These are phyloP conservation scores for Malurus cyaneus DNA, from an alignment of 2,113 vertebrate species.

Conservation along the genomic window DNA sequence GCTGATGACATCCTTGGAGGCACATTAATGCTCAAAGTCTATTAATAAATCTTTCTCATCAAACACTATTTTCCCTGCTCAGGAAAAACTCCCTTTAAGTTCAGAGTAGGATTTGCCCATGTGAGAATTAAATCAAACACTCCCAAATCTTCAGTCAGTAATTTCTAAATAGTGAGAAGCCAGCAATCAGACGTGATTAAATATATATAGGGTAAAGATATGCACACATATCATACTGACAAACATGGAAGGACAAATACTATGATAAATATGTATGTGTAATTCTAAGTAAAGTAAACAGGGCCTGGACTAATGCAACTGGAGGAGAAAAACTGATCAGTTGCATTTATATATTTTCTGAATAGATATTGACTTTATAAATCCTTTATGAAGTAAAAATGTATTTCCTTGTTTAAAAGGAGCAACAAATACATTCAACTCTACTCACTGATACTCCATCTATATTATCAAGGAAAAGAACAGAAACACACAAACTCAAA, in stretches of 20 bases:
- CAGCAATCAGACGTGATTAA: neutral
- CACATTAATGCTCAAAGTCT: neutral
- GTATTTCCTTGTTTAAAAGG: neutral
- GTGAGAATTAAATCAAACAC: neutral
- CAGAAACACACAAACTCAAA: neutral
- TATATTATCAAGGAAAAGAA: neutral
- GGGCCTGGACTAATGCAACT: neutral
- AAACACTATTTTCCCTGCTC: neutral
- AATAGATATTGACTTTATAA: neutral
- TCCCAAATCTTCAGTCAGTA: neutral
- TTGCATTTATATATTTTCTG: neutral
- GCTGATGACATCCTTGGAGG: neutral
- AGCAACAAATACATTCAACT: neutral
- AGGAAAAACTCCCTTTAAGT: neutral
- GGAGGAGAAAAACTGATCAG: neutral
- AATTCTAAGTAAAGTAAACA: neutral
- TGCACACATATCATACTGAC: neutral
- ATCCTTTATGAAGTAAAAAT: neutral
- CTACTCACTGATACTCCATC: neutral
- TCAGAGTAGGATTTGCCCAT: neutral
- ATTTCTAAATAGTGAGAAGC: neutral
- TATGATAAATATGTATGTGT: neutral
- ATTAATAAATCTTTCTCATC: neutral
- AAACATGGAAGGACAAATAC: neutral
- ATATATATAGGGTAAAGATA: neutral